Conservation (phyloP, 2,113 vertebrate species). For the Chionis minor region DNA sequence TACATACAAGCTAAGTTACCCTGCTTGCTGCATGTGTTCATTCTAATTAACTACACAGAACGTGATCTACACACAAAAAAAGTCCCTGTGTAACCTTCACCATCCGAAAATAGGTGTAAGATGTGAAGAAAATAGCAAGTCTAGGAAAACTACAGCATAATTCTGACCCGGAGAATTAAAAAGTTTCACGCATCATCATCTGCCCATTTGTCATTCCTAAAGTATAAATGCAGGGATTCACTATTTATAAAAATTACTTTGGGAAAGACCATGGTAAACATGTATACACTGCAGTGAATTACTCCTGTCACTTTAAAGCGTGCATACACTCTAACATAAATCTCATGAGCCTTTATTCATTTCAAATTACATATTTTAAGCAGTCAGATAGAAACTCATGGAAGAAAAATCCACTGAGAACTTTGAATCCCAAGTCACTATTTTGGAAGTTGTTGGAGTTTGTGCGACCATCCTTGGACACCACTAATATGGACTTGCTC, state of each 20-base stretch:
- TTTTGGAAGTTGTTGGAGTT: background rate
- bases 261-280: background rate
- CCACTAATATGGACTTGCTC: background rate
- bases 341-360: background rate
- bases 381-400: background rate
- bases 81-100: background rate
- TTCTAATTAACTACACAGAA: background rate
- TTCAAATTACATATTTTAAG: background rate
- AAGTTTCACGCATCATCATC: background rate
- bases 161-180: background rate
- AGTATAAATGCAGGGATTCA: background rate
- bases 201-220: background rate
- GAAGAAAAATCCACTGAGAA: background rate
- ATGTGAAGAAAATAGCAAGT: background rate
- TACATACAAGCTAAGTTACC: background rate
- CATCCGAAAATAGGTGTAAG: background rate
- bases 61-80: background rate
- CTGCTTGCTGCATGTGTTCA: background rate
- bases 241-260: background rate
- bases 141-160: background rate
- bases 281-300: background rate
- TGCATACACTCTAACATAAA: background rate
- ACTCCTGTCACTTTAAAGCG: background rate
- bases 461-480: background rate
- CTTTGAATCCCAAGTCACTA: background rate